Conservation (phyloP, 2,888 invertebrate species). For the Hydropsyche betteni region DNA sequence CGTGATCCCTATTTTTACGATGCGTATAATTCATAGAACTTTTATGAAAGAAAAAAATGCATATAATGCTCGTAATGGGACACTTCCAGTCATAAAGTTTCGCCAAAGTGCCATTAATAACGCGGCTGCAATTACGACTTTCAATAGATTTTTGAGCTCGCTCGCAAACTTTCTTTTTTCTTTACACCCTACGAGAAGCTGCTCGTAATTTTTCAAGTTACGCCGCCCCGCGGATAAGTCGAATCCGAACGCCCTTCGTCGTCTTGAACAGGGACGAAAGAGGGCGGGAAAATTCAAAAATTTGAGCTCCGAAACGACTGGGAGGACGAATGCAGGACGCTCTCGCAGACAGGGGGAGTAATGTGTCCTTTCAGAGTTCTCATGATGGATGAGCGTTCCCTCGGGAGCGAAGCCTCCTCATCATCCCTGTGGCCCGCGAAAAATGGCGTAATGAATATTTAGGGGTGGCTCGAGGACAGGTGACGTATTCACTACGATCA, state of each 20-base stretch:
- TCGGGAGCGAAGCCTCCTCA: slow-evolving; percentile 31
- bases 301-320: neutral
- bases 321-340: neutral
- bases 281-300: neutral
- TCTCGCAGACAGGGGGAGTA: slow-evolving; percentile 17
- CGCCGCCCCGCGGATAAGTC: slow-evolving; percentile 8
- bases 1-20: too few relatives aligned
- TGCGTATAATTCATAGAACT: too few relatives aligned
- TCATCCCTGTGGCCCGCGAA: neutral
- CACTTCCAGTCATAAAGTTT: slow-evolving; percentile 1
- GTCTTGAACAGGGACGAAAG: neutral
- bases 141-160: slow-evolving; percentile 3
- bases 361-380: slow-evolving; percentile 44
- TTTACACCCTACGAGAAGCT: neutral
- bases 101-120: too few relatives aligned
- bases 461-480: slow-evolving; percentile 27
- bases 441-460: slow-evolving; percentile 27
- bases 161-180: slow-evolving; percentile 5
- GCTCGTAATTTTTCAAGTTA: slow-evolving; percentile 23
- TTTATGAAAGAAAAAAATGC: too few relatives aligned
- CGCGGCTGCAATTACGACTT: too few relatives aligned
- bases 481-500: slow-evolving; percentile 1
- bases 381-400: slow-evolving; percentile 44
- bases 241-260: slow-evolving; percentile 2
- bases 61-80: neutral